phyloP scores from a whole-genome alignment of 2,888 invertebrate genomes.

The Hemicrepidius hirtus region DNA sequence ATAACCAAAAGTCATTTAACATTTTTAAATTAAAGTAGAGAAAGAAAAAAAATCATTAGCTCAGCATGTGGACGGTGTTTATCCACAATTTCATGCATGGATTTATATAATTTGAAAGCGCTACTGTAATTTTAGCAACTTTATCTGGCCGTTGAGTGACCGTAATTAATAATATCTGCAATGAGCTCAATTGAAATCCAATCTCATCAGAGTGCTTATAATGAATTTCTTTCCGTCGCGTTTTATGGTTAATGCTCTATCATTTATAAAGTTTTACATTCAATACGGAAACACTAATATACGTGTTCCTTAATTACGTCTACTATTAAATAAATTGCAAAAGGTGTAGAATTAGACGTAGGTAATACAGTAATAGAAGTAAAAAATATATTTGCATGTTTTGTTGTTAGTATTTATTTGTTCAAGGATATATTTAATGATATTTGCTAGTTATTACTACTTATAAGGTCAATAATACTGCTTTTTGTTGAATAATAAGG shows the following conservation, averaged over 20 bases:
- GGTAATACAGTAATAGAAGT: background rate
- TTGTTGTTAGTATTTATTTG: background rate
- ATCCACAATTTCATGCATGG: background rate
- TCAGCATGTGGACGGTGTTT: no score
- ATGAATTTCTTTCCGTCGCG: background rate
- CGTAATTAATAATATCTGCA: conserved; percentile 9
- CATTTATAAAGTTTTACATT: conserved; percentile 4
- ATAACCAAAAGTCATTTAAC: no score
- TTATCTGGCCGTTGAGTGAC: background rate
- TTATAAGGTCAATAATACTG: background rate
- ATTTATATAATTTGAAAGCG: background rate
- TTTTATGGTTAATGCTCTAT: conserved; percentile 7
- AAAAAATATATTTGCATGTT: background rate
- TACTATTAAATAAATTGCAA: background rate
- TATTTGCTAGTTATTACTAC: background rate
- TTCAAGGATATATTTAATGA: background rate
- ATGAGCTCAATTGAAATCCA: conserved; percentile 17
- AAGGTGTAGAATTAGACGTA: background rate
- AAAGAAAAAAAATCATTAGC: no score
- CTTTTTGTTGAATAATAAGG: background rate
- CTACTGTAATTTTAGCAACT: conserved; percentile 10
- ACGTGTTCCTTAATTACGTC: background rate
- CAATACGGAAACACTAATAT: conserved; percentile 5
- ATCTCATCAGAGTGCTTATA: conserved; percentile 8
- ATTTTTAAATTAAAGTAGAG: no score